Evolutionary conservation across 2,113 vertebrate genomes (phyloP), one percentile per base, ranked within the genome.

Genomic region (Macquaria ambigua): DNA sequence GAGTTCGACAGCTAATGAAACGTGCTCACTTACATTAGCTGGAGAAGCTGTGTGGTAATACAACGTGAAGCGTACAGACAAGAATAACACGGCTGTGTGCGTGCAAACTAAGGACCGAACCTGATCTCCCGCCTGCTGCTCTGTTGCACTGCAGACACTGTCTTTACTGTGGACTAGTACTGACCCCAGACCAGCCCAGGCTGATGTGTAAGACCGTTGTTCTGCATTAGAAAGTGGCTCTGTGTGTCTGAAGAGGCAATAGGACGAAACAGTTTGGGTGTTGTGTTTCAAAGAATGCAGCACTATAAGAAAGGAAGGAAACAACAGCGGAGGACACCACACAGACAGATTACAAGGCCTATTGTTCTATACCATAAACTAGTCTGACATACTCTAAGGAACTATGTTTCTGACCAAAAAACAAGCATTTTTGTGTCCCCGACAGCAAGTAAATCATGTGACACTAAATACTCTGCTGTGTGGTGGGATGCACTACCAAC

Each of bases 171-270:
- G 56, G 11, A 34, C 20, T 5, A 23, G 67, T 9, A n/a, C 80
- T 73, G 85, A 82, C 55, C 81, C 14, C 66, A 63, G 73, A 84
- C 0, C 77, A 59, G 83, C 74, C 21, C n/a, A 6, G 2, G 43
- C 37, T 48, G 64, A 81, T 90, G 84, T 85, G 39, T 74, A 6
- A 21, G 48, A 34, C 74, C 31, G 84, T 91, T 93, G 90, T 93
- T 88, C 68, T 3, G 5, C 28, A 18, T 52, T 12, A 74, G 34
- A 93, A 82, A 90, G 66, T 62, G 76, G 62, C 82, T 73, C 66
- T 83, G 83, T 89, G 85, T 87, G 37, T 68, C 58, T 70, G 72
- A 75, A 8, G 34, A 63, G 66, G n/a, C 46, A 37, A 31, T 3
- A 31, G 52, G 41, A 66, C 64, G 21, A 61, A 46, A 72, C 52